Evolutionary conservation across 2,888 invertebrate genomes (phyloP).

Genomic region (Aporophyla lueneburgensis): DNA sequence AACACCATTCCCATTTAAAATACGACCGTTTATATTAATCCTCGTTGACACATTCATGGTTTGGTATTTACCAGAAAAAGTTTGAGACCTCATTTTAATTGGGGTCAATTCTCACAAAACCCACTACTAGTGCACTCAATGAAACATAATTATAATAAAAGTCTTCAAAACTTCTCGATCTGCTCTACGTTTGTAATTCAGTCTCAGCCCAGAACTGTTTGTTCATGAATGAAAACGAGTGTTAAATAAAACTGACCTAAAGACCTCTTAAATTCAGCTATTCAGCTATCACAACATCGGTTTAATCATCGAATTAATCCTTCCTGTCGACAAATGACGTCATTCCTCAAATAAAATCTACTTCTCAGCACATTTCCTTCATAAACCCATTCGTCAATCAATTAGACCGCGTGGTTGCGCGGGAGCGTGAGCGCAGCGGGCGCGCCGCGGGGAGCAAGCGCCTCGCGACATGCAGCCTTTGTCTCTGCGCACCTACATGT

Average conservation of each 20-base stretch:
- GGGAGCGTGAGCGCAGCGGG: slow-evolving; percentile 62
- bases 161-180: background rate
- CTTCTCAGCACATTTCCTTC: slow-evolving; percentile 9
- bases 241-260: background rate
- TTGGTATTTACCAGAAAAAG: background rate
- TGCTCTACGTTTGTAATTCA: background rate
- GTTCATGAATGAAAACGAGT: background rate
- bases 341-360: slow-evolving; percentile 1
- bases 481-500: slow-evolving; percentile 68
- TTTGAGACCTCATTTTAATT: background rate
- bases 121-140: background rate
- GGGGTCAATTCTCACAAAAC: background rate
- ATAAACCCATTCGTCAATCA: slow-evolving; percentile 56
- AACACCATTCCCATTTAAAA: background rate
- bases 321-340: background rate
- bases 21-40: background rate
- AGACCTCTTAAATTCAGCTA: background rate
- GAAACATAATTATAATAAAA: background rate
- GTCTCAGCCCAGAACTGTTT: background rate
- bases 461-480: slow-evolving; percentile 64
- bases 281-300: background rate
- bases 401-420: slow-evolving; percentile 47
- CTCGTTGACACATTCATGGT: too few species aligned
- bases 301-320: too few species aligned
- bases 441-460: slow-evolving; percentile 62